These are phyloP conservation scores for Danionella dracula DNA, from an alignment of 2,797 vertebrate species.

Conservation along the genomic window DNA sequence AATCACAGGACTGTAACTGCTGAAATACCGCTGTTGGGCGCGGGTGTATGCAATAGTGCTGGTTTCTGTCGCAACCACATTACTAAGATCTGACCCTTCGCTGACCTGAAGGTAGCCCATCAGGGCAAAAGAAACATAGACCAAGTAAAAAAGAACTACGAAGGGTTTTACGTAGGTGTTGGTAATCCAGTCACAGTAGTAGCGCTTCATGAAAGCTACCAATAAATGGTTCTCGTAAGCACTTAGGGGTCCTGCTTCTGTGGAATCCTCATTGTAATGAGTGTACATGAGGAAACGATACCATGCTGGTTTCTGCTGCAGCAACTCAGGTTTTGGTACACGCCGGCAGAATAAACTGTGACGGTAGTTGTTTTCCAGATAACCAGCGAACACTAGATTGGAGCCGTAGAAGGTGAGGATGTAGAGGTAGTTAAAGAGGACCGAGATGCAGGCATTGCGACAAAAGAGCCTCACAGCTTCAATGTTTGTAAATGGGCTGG, in stretches of 20 bases:
- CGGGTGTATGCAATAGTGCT: constrained; percentile 89
- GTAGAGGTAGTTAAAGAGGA: constrained; percentile 96
- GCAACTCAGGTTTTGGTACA: constrained; percentile 84
- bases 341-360: constrained; percentile 96
- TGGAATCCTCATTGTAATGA: constrained; percentile 86
- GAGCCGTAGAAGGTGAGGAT: constrained; percentile 96
- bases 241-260: constrained; percentile 73
- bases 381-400: constrained; percentile 96
- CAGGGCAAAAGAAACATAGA: constrained; percentile 98
- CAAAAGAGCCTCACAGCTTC: constrained; percentile 98
- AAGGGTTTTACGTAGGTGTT: constrained; percentile 99
- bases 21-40: constrained; percentile 96
- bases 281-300: constrained; percentile 95
- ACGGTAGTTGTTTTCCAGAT: constrained; percentile 96
- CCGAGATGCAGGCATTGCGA: constrained; percentile 87
- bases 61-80: constrained; percentile 92
- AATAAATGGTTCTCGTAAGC: constrained; percentile 92
- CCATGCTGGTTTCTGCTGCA: constrained; percentile 93
- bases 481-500: constrained; percentile 99
- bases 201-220: constrained; percentile 92
- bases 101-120: constrained; percentile 96
- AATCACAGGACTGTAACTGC: constrained; percentile 95
- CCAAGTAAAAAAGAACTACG: constrained; percentile 96
- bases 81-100: constrained; percentile 94
- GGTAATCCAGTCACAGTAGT: constrained; percentile 99